Base-by-base conservation (phyloP, 1,140 invertebrate species). In the Psilanteris sp. region DNA sequence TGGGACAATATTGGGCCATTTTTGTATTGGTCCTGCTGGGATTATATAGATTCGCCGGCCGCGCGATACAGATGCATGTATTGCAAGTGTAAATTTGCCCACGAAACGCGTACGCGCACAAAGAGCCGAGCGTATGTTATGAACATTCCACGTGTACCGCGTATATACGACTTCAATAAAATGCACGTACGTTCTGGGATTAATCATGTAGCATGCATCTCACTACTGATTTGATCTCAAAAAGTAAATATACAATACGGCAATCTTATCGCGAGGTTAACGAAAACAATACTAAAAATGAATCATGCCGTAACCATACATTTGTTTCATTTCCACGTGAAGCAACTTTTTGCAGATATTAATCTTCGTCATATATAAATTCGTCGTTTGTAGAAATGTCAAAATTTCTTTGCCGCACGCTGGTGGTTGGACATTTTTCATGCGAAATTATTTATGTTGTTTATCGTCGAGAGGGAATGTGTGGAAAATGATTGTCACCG, bases 151-250 rank as follows among this genome's bases (percentile, higher is more conserved):
- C 43, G 27, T 22, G 14, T 18, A 31, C n/a, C 5, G 0, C 24
- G 20, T n/a, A 27, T 46, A 46, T 20, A 46, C 26, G 27, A 18
- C 43, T 44, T 29, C 43, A 46, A 31, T 46, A 46, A 46, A 31
- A 31, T 46, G 14, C 27, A 18, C 43, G 26, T 31, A 18, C 10
- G 16, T 46, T 46, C 43, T 16, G 43, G 27, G 26, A 46, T 46
- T 46, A 46, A 46, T 46, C 43, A 29, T 46, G 41, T 16, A 31
- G 43, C 27, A 46, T 46, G 43, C 43, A 46, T 46, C 43, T 46
- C 10, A 10, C 14, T n/a, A 46, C 43, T 46, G 43, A 31, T 46
- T 46, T 46, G 26, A 46, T 46, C 43, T 46, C 14, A 13, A 46
- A 46, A 46, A 46, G 26, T 15, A 18, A 31, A 46, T 46, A 46